Evolutionary conservation across 2,888 invertebrate genomes (phyloP), one percentile per base, ranked within the genome.

Genomic region (Halictus ligatus): DNA sequence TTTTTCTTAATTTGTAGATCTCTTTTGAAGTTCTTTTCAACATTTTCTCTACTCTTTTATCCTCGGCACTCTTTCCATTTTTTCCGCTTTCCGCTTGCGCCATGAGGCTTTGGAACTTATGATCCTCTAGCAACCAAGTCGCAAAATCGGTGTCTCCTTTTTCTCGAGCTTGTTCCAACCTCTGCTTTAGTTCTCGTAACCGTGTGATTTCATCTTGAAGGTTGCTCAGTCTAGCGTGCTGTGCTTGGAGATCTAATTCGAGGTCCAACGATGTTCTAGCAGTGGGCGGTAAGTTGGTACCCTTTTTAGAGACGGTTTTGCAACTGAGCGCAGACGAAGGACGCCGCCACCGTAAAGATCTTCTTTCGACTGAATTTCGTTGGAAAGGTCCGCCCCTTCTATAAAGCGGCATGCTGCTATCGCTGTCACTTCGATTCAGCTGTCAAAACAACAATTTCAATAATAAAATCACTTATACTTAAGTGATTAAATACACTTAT

Each of bases 371-470:
- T 35, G 99, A 97, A 92, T 98, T 98, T 79, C 99, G 96, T 95
- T 99, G 98, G 96, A 99, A 99, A 73, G 98, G 98, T 81, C 97
- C 97, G 89, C 92, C 96, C 93, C 96, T 96, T 94, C 97, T 96
- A 94, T 98, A 98, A 92, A 98, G 96, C 69, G 98, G 98, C 98
- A 99, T 99, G 69, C 99, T 98, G 92, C 99, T 99, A 95, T 99
- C 99, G 86, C 99, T 99, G 95, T 99, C 99, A 94, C 99, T 99
- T 91, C 99, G 97, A 95, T 99, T 99, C 92, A 99, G 95, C 97
- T 98, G 96, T 8, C 94, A 93, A 71, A 8, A 54, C 8, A 25
- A 8, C n/a, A 54, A n/a, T 48, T 46, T n/a, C 54, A 54, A n/a
- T 21, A 21, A 10, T 40, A 21, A 7, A 78, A 77, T 21, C 2